These are phyloP conservation scores for Allobates femoralis DNA, from an alignment of 2,797 vertebrate species.

Conservation along the genomic window DNA sequence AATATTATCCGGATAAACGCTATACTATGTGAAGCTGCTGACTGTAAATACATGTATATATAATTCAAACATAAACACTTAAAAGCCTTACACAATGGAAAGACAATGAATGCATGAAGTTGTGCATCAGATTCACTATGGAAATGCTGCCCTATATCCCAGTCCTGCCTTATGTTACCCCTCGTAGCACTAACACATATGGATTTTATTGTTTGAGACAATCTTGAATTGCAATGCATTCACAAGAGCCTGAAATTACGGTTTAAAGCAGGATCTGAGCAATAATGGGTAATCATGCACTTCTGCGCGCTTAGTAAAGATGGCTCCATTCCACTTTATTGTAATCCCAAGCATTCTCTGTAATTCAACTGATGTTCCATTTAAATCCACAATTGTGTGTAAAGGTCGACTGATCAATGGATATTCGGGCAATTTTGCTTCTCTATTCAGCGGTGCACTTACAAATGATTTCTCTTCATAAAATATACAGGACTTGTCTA, in stretches of 20 bases:
- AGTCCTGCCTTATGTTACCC: not conserved
- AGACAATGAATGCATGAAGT: not conserved
- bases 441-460: conserved; percentile 54
- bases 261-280: not conserved
- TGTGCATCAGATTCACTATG: no score
- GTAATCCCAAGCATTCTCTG: conserved; percentile 33
- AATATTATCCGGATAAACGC: not conserved
- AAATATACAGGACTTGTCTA: conserved; percentile 60
- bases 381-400: conserved; percentile 55
- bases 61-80: not conserved
- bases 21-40: not conserved
- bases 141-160: not conserved
- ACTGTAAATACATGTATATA: not conserved
- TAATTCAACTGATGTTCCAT: conserved; percentile 58
- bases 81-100: not conserved
- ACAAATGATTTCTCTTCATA: conserved; percentile 62
- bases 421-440: conserved; percentile 52
- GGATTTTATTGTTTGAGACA: conserved; percentile 46
- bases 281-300: conserved; percentile 41
- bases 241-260: conserved; percentile 26
- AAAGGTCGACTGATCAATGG: conserved; percentile 64
- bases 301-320: conserved; percentile 37
- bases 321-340: conserved; percentile 35
- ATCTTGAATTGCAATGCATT: conserved; percentile 27
- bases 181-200: conserved; percentile 8